Percentiles rank a stretch among this genome's conserved stretches.
phyloP scores from a whole-genome alignment of 53 echinoderm and acorn worm genomes.

The Paracentrotus lividus region DNA sequence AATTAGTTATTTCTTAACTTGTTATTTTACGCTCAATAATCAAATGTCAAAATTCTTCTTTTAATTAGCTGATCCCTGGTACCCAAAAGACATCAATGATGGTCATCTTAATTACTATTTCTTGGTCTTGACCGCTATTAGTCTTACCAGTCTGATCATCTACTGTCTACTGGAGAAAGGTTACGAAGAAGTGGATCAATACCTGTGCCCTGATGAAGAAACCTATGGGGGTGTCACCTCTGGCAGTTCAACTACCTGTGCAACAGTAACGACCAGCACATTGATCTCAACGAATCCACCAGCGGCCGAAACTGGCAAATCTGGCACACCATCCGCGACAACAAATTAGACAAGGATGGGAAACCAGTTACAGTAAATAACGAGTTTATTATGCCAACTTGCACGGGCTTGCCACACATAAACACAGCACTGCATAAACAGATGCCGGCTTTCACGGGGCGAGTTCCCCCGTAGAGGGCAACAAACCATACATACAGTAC shows the following conservation, averaged over 20 bases:
- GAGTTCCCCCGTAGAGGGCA: too few species aligned
- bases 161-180: constrained; percentile 11
- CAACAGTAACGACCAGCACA: neutral
- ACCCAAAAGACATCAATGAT: constrained; percentile 61
- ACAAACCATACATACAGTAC: too few species aligned
- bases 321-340: too few species aligned
- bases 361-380: too few species aligned
- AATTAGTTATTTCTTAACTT: too few species aligned
- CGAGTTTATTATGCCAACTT: too few species aligned
- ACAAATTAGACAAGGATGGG: too few species aligned
- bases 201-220: constrained; percentile 30
- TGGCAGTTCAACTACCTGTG: neutral
- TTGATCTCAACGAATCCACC: neutral
- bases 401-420: too few species aligned
- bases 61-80: constrained; percentile 25
- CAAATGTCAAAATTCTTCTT: neutral
- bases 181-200: constrained; percentile 42
- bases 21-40: too few species aligned
- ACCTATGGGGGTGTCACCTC: neutral
- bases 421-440: too few species aligned
- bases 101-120: constrained; percentile 63
- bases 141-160: neutral
- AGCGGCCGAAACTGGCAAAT: too few species aligned
- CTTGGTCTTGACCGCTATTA: constrained; percentile 56
- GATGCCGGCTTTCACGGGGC: too few species aligned